phyloP scores from a whole-genome alignment of 2,888 invertebrate genomes.

The Xestobium rufovillosum region DNA sequence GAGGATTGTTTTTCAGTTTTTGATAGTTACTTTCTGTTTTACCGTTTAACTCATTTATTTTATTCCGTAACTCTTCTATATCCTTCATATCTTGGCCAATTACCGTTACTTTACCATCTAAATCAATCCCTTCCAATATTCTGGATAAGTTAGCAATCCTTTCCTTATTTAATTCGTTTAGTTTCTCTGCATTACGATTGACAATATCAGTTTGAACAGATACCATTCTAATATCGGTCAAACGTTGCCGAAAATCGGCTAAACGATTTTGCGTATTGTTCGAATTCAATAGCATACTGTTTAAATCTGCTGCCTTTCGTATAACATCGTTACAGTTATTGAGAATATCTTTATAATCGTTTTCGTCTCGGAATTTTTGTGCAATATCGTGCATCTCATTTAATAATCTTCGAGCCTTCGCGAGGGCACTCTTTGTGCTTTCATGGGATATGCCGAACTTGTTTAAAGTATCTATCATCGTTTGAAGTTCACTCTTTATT shows the following conservation, averaged over 20 bases:
- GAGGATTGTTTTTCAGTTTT: slow-evolving; percentile 20
- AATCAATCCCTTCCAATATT: slow-evolving; percentile 24
- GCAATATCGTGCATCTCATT: slow-evolving; percentile 41
- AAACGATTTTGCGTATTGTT: slow-evolving; percentile 25
- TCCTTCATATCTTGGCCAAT: slow-evolving; percentile 22
- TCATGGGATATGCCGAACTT: slow-evolving; percentile 42
- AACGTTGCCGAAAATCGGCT: slow-evolving; percentile 25
- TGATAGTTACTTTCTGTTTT: slow-evolving; percentile 20
- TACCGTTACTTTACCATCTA: slow-evolving; percentile 21
- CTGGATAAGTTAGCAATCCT: slow-evolving; percentile 19
- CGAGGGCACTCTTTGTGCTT: slow-evolving; percentile 47
- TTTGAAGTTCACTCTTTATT: slow-evolving; percentile 32
- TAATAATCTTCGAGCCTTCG: slow-evolving; percentile 45
- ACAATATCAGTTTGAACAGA: slow-evolving; percentile 1
- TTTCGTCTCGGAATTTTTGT: slow-evolving; percentile 20
- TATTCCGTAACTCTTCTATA: slow-evolving; percentile 23
- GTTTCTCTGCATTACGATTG: no score
- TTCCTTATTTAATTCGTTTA: slow-evolving; percentile 2
- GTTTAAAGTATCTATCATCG: slow-evolving; percentile 27
- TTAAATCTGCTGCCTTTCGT: slow-evolving; percentile 35
- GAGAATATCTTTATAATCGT: slow-evolving; percentile 33
- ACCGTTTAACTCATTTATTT: slow-evolving; percentile 25
- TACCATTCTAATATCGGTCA: slow-evolving; percentile 22
- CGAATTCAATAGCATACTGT: slow-evolving; percentile 21
- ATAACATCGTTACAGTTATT: slow-evolving; percentile 37